Base-by-base conservation (phyloP, 37 sponge, comb jelly and placozoan species). In the Chondrilla cf. caribensis region DNA sequence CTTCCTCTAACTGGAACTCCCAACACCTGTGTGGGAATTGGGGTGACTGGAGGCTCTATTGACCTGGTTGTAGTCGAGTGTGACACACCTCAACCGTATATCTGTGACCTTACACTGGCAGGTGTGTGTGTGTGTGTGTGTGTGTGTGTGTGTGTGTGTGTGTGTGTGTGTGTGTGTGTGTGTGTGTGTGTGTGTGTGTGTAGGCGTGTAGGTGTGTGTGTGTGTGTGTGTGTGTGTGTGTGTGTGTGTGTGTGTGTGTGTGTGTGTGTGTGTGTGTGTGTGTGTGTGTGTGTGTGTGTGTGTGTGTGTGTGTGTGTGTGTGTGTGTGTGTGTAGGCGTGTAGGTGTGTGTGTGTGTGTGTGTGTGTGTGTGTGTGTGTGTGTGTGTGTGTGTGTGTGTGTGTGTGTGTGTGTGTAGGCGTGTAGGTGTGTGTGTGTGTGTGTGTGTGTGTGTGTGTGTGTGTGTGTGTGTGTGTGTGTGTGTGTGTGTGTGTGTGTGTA, bases 131-230 rank as follows among this genome's bases (percentile, higher is more conserved):
- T 25, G 32, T 67, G 26, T 31, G 33, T 67, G 33, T 67, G 26
- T 67, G 68, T 67, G 33, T 67, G 68, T 67, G 33, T 29, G 33
- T 29, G 33, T 67, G 68, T 67, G 33, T 67, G 33, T 67, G 68
- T 67, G 26, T 67, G 68, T 67, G 68, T 67, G 68, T 67, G 68
- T 67, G 68, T 67, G 68, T 67, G 68, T 67, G 68, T 67, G 68
- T 67, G 64, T 62, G 64, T 62, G 64, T 62, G 64, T 62, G 64
- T 62, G 64, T 62, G 64, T 62, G 64, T 62, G 64, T 62, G 64
- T 62, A 22, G 6, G 64, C 15, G 64, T 62, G 64, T 62, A 22
- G 6, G 64, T 62, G 64, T 62, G 64, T 62, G 64, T 62, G 64
- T 62, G 64, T 62, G 64, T 15, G 22, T 62, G 64, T 62, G 64